Evolutionary conservation across 1,140 invertebrate species (phyloP).

Genomic region (Rhagoletis zephyria): DNA sequence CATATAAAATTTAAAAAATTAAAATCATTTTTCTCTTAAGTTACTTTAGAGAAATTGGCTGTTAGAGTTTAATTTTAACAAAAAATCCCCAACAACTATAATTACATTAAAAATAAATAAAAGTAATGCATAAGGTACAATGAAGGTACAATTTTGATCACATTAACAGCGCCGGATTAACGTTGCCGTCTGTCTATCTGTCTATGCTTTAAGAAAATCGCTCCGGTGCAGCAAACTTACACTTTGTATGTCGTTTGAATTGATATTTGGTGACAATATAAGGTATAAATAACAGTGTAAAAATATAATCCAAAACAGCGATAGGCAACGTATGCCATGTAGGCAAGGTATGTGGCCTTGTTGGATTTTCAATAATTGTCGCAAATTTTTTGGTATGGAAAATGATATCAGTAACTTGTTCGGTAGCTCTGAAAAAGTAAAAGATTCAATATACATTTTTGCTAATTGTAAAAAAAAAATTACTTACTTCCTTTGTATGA

Average conservation of each 20-base stretch:
- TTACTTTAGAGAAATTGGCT: too few relatives aligned
- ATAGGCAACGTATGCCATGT: slow-evolving; percentile 30
- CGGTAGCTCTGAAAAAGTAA: not conserved
- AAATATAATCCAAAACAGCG: slow-evolving; percentile 29
- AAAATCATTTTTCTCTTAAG: too few relatives aligned
- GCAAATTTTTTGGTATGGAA: slow-evolving; percentile 9
- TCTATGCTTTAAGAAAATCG: too few relatives aligned
- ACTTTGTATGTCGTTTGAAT: slow-evolving; percentile 10
- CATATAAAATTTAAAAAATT: too few relatives aligned
- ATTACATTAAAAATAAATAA: too few relatives aligned
- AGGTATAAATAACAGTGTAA: slow-evolving; percentile 17
- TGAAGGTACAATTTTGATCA: too few relatives aligned
- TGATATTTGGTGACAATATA: slow-evolving; percentile 14
- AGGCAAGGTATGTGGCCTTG: slow-evolving; percentile 30
- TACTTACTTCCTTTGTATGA: slow-evolving; percentile 14
- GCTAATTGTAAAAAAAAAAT: not conserved
- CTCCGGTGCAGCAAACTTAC: not conserved
- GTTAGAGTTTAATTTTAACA: too few relatives aligned
- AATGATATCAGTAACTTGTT: not conserved
- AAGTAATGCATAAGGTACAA: too few relatives aligned
- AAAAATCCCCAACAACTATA: too few relatives aligned
- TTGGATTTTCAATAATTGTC: slow-evolving; percentile 12
- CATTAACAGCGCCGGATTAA: too few relatives aligned
- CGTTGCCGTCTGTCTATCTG: too few relatives aligned
- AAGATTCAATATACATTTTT: not conserved